A percentile compares a stretch with the other conserved stretches of the same genome.
These are phyloP conservation scores for Marmota monax DNA, from an alignment of 2,113 vertebrate genomes.

Conservation along the genomic window DNA sequence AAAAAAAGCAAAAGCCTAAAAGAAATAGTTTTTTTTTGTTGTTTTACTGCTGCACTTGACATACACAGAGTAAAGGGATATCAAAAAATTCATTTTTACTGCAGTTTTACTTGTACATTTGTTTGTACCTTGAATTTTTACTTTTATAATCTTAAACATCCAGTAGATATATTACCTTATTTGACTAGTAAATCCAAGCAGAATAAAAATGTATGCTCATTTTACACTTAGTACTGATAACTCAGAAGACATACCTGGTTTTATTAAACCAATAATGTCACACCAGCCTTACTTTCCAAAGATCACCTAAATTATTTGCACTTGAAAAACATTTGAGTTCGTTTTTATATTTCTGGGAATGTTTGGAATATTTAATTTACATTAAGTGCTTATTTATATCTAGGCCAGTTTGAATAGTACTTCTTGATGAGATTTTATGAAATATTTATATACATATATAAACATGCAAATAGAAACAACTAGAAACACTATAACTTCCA, in stretches of 20 bases:
- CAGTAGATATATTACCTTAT: neutral
- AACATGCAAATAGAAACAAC: constrained; percentile 5
- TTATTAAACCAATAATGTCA: neutral
- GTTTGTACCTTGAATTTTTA: neutral
- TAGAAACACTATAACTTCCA: neutral
- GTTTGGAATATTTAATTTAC: neutral
- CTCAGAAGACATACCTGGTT: neutral
- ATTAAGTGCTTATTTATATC: neutral
- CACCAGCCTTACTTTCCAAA: neutral
- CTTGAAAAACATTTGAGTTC: neutral
- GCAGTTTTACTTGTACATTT: neutral
- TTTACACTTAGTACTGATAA: neutral
- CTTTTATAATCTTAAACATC: neutral
- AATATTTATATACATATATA: neutral
- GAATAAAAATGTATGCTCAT: neutral
- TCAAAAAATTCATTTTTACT: neutral
- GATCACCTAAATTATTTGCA: neutral
- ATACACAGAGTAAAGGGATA: neutral
- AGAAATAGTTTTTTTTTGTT: neutral
- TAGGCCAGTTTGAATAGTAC: neutral
- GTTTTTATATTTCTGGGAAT: neutral
- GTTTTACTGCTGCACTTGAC: neutral
- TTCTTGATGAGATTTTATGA: neutral
- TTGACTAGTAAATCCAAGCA: neutral
- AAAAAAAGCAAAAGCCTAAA: constrained; percentile 14